These are phyloP conservation scores for Drosophila meridiana DNA, from an alignment of 2,888 invertebrate species.

Conservation along the genomic window DNA sequence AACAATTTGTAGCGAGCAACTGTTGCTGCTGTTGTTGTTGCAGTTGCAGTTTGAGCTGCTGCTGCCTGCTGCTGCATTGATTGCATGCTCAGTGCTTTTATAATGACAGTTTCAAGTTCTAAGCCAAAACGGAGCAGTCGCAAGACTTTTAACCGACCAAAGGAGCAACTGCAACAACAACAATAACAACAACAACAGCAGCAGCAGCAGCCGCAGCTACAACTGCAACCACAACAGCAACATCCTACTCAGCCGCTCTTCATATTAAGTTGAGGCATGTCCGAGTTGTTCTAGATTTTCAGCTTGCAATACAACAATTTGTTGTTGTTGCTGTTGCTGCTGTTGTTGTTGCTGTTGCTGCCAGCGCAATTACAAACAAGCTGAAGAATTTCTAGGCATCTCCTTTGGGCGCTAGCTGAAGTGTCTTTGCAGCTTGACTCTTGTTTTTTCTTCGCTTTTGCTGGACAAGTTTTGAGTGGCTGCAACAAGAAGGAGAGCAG, in stretches of 20 bases:
- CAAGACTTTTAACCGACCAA: constrained; percentile 6
- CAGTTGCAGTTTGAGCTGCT: constrained; percentile 46
- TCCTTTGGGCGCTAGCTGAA: constrained; percentile 75
- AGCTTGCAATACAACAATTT: constrained; percentile 57
- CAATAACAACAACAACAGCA: constrained; percentile 16
- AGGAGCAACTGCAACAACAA: constrained; percentile 27
- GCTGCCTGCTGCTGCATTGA: constrained; percentile 60
- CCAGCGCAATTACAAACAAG: constrained; percentile 74
- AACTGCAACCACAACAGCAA: constrained; percentile 43
- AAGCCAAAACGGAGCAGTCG: constrained; percentile 70
- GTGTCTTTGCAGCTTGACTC: constrained; percentile 40
- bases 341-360: constrained; percentile 53
- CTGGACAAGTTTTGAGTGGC: constrained; percentile 67
- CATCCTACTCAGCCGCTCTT: constrained; percentile 58
- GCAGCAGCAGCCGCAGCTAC: constrained; percentile 3
- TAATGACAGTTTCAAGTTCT: constrained; percentile 81
- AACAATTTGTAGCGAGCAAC: constrained; percentile 36
- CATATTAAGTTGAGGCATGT: constrained; percentile 72
- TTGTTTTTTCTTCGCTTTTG: constrained; percentile 19
- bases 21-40: constrained; percentile 33
- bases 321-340: constrained; percentile 48
- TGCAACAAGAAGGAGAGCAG: constrained; percentile 36
- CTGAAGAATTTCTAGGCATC: constrained; percentile 72
- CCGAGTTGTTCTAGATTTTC: constrained; percentile 77
- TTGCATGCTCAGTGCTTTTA: constrained; percentile 80